These are phyloP conservation scores for Choristoneura fumiferana DNA, from an alignment of 1,140 invertebrate genomes.

Conservation along the genomic window DNA sequence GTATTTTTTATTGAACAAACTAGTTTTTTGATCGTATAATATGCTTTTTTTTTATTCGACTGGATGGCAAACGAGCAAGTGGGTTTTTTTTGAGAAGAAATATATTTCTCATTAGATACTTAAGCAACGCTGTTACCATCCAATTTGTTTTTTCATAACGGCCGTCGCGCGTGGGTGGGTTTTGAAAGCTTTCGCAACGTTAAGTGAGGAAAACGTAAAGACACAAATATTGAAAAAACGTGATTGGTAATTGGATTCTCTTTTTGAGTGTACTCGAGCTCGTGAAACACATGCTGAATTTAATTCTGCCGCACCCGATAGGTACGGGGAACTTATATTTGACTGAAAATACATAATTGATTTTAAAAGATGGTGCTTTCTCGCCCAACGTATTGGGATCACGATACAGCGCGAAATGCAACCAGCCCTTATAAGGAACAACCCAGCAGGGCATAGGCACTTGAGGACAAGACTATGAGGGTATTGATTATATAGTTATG, in stretches of 20 bases:
- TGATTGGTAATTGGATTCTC: slow-evolving; percentile 14
- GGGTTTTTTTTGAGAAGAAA: too few relatives aligned
- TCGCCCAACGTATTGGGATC: too few relatives aligned
- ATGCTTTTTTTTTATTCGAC: background rate
- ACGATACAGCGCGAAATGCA: too few relatives aligned
- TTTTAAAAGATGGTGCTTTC: too few relatives aligned
- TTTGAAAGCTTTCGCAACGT: background rate
- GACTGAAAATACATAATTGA: too few relatives aligned
- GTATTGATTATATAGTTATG: too few relatives aligned
- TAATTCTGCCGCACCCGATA: background rate
- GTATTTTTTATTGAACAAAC: too few relatives aligned
- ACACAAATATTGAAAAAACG: slow-evolving; percentile 14
- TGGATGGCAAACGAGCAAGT: too few relatives aligned
- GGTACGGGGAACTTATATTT: too few relatives aligned
- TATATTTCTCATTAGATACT: background rate
- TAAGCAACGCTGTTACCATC: slow-evolving; percentile 13
- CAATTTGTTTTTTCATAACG: slow-evolving; percentile 4
- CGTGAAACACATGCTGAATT: background rate
- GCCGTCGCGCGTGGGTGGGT: background rate
- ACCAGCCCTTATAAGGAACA: too few relatives aligned
- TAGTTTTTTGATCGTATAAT: background rate
- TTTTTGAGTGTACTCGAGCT: background rate
- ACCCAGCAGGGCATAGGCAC: too few relatives aligned
- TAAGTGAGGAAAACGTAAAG: slow-evolving; percentile 6
- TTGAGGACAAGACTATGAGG: too few relatives aligned